Evolutionary conservation across 2,888 invertebrate species (phyloP).

Genomic region (Callyntrura guangdongensis): DNA sequence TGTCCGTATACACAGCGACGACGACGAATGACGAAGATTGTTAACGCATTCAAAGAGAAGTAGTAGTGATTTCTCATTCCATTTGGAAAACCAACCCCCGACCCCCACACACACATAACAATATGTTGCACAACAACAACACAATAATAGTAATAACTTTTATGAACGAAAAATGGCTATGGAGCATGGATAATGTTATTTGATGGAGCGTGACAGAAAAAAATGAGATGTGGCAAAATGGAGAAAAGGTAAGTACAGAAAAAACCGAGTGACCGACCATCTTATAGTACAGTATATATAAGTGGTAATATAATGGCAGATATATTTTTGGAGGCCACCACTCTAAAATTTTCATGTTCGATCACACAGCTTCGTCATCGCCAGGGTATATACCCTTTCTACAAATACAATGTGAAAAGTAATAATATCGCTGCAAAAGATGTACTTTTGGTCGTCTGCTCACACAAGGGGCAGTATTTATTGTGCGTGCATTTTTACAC

Average conservation of each 20-base stretch:
- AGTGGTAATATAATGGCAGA: no score
- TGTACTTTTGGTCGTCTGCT: background rate
- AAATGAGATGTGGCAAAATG: background rate
- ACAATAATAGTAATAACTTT: conserved; percentile 30
- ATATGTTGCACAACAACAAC: background rate
- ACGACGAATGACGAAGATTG: background rate
- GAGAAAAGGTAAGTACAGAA: conserved; percentile 1
- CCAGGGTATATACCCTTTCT: background rate
- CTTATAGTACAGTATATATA: no score
- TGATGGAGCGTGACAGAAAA: conserved; percentile 63
- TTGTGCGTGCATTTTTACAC: conserved; percentile 39
- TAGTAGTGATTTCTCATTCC: conserved; percentile 24
- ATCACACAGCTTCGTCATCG: background rate
- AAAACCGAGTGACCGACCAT: background rate
- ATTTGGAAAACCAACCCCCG: background rate
- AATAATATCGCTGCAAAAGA: no score
- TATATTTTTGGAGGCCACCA: background rate
- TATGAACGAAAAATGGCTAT: conserved; percentile 49
- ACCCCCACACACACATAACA: background rate
- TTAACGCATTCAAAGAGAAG: conserved; percentile 7
- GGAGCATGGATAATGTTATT: conserved; percentile 37
- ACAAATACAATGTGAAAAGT: background rate
- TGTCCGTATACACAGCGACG: background rate
- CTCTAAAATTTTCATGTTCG: conserved; percentile 13
- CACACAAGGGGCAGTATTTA: background rate